Evolutionary conservation across 35 echinoderm and acorn worm genomes (phyloP), one percentile per base, ranked within the genome.

Genomic region (Hemicentrotus pulcherrimus): DNA sequence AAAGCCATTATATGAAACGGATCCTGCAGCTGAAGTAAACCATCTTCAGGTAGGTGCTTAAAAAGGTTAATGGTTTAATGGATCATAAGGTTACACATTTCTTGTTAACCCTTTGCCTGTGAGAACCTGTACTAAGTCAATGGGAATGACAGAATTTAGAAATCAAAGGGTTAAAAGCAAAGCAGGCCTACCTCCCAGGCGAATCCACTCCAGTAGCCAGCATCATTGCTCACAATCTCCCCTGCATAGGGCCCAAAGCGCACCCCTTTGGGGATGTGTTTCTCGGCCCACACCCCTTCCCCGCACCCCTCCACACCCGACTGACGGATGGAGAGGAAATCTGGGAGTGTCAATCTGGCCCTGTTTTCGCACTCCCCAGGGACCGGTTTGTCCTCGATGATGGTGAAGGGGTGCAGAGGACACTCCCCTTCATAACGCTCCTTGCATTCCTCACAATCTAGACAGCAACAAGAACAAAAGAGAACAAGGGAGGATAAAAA

Each of bases 381-480:
- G 31, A 95, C 94, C 47, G 95, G 94, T 16, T 58, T 97, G 96
- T 99, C 97, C 86, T 97, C 94, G 11, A 99, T 97, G 94, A 98
- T 91, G 52, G 71, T 94, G 32, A 99, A 86, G 4, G 98, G 97
- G 65, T 99, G 98, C 32, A 94, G 41, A 16, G 96, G 97, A 92
- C 98, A 99, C 22, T 94, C 91, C 71, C 91, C 91, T 91, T 98
- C 98, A 94, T 95, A 95, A 32, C 97, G 96, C 46, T 97, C 97
- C 86, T 97, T 60, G 61, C 98, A 99, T 35, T 99, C 98, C 91
- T 99, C 98, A 97, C 98, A 99, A 94, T 98, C 98, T 99, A 86
- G 12, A 89, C 9, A 9, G 86, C 28, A 86, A 30, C 15, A 47
- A 90, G 4, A 90, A 90, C 15, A 90, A 33, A 32, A 90, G 22